These are phyloP conservation scores for Eriosoma lanigerum DNA, from an alignment of 1,140 invertebrate species.

Conservation along the genomic window DNA sequence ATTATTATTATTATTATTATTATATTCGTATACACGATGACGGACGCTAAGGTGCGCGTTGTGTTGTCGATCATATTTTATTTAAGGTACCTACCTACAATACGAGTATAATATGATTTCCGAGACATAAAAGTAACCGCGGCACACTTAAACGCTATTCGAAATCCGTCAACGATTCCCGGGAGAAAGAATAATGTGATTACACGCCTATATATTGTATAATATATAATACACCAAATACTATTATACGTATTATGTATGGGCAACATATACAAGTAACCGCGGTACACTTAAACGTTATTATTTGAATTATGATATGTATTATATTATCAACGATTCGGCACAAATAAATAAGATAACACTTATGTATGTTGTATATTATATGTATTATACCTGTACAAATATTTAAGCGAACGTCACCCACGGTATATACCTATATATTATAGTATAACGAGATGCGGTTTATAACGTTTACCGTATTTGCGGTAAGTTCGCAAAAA, in stretches of 20 bases:
- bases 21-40: neutral
- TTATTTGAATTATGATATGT: too few relatives aligned
- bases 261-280: too few relatives aligned
- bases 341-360: too few relatives aligned
- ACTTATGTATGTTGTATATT: too few relatives aligned
- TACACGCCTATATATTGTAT: neutral
- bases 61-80: slow-evolving; percentile 10
- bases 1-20: too few relatives aligned
- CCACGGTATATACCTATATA: too few relatives aligned
- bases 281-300: too few relatives aligned
- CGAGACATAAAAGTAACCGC: slow-evolving; percentile 17
- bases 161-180: slow-evolving; percentile 10
- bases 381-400: too few relatives aligned
- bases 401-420: too few relatives aligned
- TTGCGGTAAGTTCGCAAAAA: neutral
- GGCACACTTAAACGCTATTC: neutral
- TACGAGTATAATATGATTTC: neutral
- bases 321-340: too few relatives aligned
- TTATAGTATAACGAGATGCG: too few relatives aligned
- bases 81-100: neutral
- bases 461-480: neutral
- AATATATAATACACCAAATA: neutral
- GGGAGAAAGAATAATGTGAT: neutral
- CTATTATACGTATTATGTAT: neutral
- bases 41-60: neutral